Evolutionary conservation across 2,113 vertebrate species (phyloP).

Genomic region (Syrmaticus mikado): DNA sequence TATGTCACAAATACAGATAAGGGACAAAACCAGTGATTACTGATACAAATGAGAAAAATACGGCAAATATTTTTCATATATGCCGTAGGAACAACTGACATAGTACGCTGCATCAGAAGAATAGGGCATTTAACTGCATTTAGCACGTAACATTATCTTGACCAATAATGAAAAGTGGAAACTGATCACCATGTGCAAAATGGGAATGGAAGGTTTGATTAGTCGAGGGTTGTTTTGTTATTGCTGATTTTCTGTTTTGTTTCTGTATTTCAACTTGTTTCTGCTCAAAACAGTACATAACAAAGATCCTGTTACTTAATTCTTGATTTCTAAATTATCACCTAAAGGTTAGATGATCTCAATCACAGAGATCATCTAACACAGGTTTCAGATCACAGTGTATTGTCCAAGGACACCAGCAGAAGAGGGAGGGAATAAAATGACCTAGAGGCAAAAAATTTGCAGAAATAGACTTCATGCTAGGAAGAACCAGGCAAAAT

Average conservation of each 20-base stretch:
- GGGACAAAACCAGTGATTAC: background rate
- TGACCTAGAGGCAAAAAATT: background rate
- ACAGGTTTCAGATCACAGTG: background rate
- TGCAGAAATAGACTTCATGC: background rate
- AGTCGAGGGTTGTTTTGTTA: background rate
- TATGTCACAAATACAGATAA: background rate
- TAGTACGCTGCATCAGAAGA: background rate
- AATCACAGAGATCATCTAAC: too few relatives aligned
- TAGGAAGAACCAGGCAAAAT: background rate
- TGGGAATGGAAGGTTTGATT: background rate
- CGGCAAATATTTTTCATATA: background rate
- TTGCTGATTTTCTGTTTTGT: background rate
- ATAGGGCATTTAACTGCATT: background rate
- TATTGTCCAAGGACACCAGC: background rate
- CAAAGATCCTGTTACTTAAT: background rate
- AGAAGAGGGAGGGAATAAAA: background rate
- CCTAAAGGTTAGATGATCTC: background rate
- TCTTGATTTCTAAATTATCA: background rate
- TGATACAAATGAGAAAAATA: background rate
- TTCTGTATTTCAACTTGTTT: background rate
- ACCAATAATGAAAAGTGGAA: background rate
- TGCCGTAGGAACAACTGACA: background rate
- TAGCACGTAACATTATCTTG: background rate
- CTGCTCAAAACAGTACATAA: background rate
- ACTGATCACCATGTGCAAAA: fast-evolving